Base-by-base conservation (phyloP, 2,888 invertebrate genomes). In the Andrena chrysosceles region DNA sequence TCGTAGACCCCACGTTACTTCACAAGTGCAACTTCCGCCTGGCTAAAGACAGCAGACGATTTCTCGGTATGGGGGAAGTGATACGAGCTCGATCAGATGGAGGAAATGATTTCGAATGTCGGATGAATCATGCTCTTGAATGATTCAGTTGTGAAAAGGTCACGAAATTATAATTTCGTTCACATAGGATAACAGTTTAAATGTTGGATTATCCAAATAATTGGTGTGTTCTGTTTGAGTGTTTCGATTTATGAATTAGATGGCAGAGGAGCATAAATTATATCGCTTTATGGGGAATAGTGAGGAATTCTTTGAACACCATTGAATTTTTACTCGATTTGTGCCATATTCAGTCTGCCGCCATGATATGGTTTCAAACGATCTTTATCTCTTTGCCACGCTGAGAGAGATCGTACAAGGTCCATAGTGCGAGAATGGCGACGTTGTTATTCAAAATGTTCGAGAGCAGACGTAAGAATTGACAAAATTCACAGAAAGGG, bases 11-110 rank as follows among this genome's bases (percentile, higher is more conserved):
- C 60, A 10, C 33, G 33, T 42, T 56, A 29, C 48, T 85, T 86
- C 73, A 77, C 77, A 75, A 75, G 74, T 54, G 16, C 56, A 63
- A 73, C 66, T 86, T 86, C 79, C 77, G 79, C 3, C 2, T 52
- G 77, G 69, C 7, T 13, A n/a, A 35, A 80, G 33, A 35, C 35
- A 2, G 16, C 29, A 26, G 63, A 4, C 8, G 63, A 62, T 73
- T 85, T 78, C 84, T 31, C 48, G 29, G 71, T 84, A 81, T 5
- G 59, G 20, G 54, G 75, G 31, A 72, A 79, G 29, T 42, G 73
- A 69, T 71, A 77, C 70, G 56, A 26, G 10, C 10, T 35, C 16
- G n/a, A 26, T 49, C 33, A 4, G 29, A 42, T 48, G 48, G 26
- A 23, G 60, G 64, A 63, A 66, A 77, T 71, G 60, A 66, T 73